Percentiles rank a stretch among this genome's conserved stretches.
Conservation (phyloP, 2,888 invertebrate genomes). For the Vannuccia rotundouncinata region DNA sequence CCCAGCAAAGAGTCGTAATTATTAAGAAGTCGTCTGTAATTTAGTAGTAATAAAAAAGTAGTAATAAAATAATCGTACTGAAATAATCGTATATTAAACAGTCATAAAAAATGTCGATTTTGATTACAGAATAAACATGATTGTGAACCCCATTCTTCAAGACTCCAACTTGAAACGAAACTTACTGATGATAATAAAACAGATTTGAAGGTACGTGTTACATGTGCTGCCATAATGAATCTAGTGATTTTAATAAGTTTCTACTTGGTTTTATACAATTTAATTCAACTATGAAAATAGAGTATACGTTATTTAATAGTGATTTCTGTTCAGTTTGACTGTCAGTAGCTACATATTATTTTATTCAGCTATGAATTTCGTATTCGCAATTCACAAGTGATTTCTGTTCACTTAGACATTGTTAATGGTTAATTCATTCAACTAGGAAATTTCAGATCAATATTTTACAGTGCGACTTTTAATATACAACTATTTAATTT, state of each 20-base stretch:
- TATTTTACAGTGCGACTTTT: too few relatives aligned
- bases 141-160: not conserved
- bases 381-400: slow-evolving; percentile 55
- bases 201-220: slow-evolving; percentile 23
- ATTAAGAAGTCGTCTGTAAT: not conserved
- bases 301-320: slow-evolving; percentile 11
- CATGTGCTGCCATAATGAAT: slow-evolving; percentile 18
- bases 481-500: too few relatives aligned
- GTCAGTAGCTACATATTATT: slow-evolving; percentile 24
- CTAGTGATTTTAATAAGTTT: slow-evolving; percentile 20
- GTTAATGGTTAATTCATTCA: too few relatives aligned
- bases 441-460: too few relatives aligned
- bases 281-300: slow-evolving; percentile 22
- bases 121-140: not conserved
- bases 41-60: not conserved
- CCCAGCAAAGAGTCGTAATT: not conserved
- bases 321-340: slow-evolving; percentile 20
- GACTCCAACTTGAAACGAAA: not conserved
- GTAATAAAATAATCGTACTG: not conserved
- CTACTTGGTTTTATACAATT: slow-evolving; percentile 26
- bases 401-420: too few relatives aligned
- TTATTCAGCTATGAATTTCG: slow-evolving; percentile 15
- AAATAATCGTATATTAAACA: not conserved
- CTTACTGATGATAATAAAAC: slow-evolving; percentile 21
- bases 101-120: not conserved